Conservation (phyloP, 2,113 vertebrate species). For the Hyla sarda region DNA sequence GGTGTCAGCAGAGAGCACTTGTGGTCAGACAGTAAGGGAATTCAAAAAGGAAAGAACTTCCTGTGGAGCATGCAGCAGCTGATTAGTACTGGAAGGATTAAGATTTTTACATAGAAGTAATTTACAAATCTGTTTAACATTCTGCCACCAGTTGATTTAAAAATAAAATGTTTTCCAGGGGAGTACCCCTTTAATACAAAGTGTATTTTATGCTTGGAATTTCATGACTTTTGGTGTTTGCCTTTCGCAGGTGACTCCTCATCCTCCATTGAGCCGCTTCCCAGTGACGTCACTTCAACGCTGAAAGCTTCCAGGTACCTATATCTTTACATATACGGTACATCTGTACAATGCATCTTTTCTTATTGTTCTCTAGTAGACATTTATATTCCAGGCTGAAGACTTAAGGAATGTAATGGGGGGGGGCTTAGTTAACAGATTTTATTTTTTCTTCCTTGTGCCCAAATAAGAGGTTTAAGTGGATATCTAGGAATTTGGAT, state of each 20-base stretch:
- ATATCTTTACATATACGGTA: neutral
- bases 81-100: too few relatives aligned
- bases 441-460: neutral
- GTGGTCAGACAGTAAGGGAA: too few relatives aligned
- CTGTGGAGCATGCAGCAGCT: too few relatives aligned
- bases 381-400: neutral
- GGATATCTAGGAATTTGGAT: neutral
- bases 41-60: too few relatives aligned
- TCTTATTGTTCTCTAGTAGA: neutral
- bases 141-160: too few relatives aligned
- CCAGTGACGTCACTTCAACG: neutral
- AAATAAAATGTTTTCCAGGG: too few relatives aligned
- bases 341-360: neutral
- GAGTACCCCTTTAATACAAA: too few relatives aligned
- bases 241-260: neutral
- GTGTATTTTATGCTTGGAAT: neutral
- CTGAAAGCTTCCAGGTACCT: conserved; percentile 8
- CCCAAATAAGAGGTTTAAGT: neutral
- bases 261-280: neutral
- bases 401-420: neutral
- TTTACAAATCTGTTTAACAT: too few relatives aligned
- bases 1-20: too few relatives aligned
- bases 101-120: too few relatives aligned
- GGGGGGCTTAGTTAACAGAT: neutral
- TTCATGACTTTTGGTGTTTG: neutral